Evolutionary conservation across 2,888 invertebrate species (phyloP), one percentile per base, ranked within the genome.

Genomic region (Trachelus troglodyta): DNA sequence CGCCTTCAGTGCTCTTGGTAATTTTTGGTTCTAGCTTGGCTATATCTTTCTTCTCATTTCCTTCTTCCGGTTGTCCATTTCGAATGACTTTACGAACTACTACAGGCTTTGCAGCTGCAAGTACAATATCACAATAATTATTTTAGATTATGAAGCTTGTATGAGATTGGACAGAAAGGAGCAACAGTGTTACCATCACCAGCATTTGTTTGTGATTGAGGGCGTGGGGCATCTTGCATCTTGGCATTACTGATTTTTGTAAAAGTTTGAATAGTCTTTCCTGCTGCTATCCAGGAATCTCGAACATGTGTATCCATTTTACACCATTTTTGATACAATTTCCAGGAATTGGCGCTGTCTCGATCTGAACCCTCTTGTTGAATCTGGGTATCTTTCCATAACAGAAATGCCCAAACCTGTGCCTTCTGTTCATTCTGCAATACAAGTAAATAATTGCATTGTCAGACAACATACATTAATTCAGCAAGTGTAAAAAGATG

Each of bases 301-400:
- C 96, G 93, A 76, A 96, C 94, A 30, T 94, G 93, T 79, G 95
- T 94, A 0, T 96, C 94, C 94, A 97, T 94, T 87, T 96, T 95
- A 83, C 96, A 95, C 97, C 97, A 97, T 84, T 95, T 94, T 89
- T 97, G 96, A 90, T 97, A 97, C 12, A 97, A 92, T 81, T 95
- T 94, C 97, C 97, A 97, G 11, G 96, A 95, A 86, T 94, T 94
- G 83, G 94, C 93, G 0, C 90, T 86, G 69, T 92, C 93, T 34
- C 93, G 93, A 83, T 93, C 94, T 11, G 93, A 93, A 84, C 82
- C 82, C 71, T 91, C 91, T 69, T 88, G 88, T 85, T 91, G 91
- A 69, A 93, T 87, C 85, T 94, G 94, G 12, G 94, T 93, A 79
- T 93, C 93, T 88, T 97, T 97, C 97, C 97, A 97, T 71, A 97